phyloP scores from a whole-genome alignment of 2,888 invertebrate genomes.

The Amphipyra tragopoginis region DNA sequence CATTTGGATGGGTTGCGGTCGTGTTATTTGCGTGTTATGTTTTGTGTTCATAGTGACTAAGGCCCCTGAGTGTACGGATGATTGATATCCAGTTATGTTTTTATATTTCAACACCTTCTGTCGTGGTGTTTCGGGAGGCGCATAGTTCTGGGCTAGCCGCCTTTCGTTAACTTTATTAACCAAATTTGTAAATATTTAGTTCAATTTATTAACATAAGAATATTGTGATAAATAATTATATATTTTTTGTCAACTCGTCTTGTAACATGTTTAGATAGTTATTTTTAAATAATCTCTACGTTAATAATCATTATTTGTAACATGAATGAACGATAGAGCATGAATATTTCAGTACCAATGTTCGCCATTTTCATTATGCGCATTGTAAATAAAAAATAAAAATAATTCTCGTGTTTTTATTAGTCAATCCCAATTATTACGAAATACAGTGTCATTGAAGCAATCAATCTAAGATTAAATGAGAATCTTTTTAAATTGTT shows the following conservation, averaged over 20 bases:
- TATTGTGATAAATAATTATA: slow-evolving; percentile 81
- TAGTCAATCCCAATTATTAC: background rate
- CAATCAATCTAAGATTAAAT: no score
- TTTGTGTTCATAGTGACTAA: no score
- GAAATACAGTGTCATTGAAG: no score
- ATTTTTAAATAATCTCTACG: slow-evolving; percentile 60
- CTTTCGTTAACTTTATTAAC: slow-evolving; percentile 52
- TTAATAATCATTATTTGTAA: slow-evolving; percentile 54
- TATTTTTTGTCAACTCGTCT: slow-evolving; percentile 69
- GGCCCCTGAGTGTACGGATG: slow-evolving; percentile 12
- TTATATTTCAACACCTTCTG: slow-evolving; percentile 29
- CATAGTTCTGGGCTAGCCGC: slow-evolving; percentile 12
- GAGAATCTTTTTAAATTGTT: no score
- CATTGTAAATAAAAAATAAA: slow-evolving; percentile 70
- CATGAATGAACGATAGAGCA: slow-evolving; percentile 46
- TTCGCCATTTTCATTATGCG: slow-evolving; percentile 70
- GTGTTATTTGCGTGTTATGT: no score
- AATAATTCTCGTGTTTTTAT: slow-evolving; percentile 39
- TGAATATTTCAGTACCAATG: slow-evolving; percentile 69
- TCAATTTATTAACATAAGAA: slow-evolving; percentile 81
- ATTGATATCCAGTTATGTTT: slow-evolving; percentile 23
- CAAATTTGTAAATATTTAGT: slow-evolving; percentile 85
- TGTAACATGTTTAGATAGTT: slow-evolving; percentile 66
- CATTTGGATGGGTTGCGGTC: no score
- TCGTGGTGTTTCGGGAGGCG: slow-evolving; percentile 17